Evolutionary conservation across 23 tunicate species (phyloP).

Genomic region (Oikopleura albicans): DNA sequence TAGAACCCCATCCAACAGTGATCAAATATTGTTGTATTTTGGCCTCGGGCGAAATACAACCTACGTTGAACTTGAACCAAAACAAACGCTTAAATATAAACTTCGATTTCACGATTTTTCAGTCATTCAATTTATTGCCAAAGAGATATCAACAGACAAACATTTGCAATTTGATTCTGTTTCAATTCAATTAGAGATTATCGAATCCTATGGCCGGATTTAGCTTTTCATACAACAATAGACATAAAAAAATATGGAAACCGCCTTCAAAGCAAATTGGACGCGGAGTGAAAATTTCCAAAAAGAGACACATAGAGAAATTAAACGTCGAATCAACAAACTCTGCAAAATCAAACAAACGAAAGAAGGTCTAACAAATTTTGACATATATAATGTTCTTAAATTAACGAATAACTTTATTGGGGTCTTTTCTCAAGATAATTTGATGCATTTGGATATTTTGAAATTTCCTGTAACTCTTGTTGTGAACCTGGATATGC

Average conservation of each 20-base stretch:
- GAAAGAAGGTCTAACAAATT: not conserved
- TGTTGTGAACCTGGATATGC: not conserved
- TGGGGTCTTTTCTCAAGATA: not conserved
- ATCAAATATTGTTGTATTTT: too few species aligned
- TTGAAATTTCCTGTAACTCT: not conserved
- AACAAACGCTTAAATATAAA: not conserved
- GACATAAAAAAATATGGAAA: not conserved
- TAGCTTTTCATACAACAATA: not conserved
- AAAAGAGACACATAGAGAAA: not conserved
- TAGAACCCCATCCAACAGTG: too few species aligned
- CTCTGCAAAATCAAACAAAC: not conserved
- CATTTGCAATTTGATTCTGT: not conserved
- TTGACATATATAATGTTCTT: not conserved
- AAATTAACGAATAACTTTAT: not conserved
- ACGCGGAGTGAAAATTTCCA: not conserved
- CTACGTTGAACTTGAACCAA: not conserved
- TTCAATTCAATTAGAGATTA: not conserved
- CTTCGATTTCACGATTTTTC: not conserved
- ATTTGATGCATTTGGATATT: not conserved
- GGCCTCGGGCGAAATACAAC: not conserved
- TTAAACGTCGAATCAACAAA: not conserved
- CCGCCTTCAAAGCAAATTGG: not conserved
- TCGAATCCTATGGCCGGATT: not conserved
- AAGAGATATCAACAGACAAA: not conserved
- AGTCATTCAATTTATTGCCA: not conserved